phyloP scores from a whole-genome alignment of 2,113 vertebrate species.

The Sinocyclocheilus grahami region DNA sequence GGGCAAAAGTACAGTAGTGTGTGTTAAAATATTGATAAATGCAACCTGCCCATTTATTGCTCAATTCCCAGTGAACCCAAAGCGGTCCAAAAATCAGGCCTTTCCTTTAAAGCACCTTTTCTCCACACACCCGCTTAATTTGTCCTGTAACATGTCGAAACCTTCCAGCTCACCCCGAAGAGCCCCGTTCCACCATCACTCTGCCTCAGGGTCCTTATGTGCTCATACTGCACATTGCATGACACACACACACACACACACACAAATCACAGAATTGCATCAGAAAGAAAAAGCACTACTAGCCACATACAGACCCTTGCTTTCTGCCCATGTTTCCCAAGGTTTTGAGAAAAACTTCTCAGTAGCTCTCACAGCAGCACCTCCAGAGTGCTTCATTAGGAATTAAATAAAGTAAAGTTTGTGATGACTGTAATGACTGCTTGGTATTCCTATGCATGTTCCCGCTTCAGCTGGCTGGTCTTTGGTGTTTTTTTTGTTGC shows the following conservation, averaged over 20 bases:
- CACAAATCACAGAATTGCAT: not conserved
- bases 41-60: not conserved
- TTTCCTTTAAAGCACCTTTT: not conserved
- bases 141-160: slow-evolving; percentile 14
- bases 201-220: slow-evolving; percentile 36
- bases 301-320: slow-evolving; percentile 25
- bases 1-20: not conserved
- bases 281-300: slow-evolving; percentile 17
- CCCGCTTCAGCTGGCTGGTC: slow-evolving; percentile 49
- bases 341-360: slow-evolving; percentile 27
- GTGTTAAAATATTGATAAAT: not conserved
- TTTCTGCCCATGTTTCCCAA: not conserved
- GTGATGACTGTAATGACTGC: slow-evolving; percentile 39
- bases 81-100: not conserved
- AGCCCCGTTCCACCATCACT: not conserved
- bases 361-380: not conserved
- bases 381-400: slow-evolving; percentile 29
- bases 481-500: slow-evolving; percentile 51
- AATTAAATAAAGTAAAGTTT: slow-evolving; percentile 40
- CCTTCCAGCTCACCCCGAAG: slow-evolving; percentile 27
- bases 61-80: not conserved
- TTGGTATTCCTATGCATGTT: slow-evolving; percentile 59
- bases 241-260: not conserved
- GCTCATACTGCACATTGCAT: slow-evolving; percentile 5
- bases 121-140: not conserved